Evolutionary conservation across 2,797 vertebrate genomes (phyloP), one percentile per base, ranked within the genome.

Genomic region (Epinephelus awoara): DNA sequence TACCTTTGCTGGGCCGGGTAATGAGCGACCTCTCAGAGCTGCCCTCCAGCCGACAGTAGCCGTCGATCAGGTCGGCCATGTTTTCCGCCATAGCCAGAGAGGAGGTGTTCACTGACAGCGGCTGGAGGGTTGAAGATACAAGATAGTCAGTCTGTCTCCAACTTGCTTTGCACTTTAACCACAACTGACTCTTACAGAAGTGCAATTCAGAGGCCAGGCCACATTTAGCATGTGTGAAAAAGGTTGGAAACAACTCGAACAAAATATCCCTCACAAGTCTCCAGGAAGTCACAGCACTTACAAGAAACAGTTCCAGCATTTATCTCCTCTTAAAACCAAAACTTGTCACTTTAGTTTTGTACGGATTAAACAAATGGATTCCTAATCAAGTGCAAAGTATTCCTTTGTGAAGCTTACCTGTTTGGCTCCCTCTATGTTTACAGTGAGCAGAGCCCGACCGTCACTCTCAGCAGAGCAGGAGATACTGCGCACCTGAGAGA

Each of bases 1-100:
- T 71, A 98, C 97, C 96, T 96, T 93, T 97, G 59, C 77, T 88
- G 5, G 93, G 88, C 51, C 85, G 91, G 34, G 89, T 0, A 14
- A 99, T 96, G 63, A 97, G 95, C 0, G 96, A 97, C 0, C 67
- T 90, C 13, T 95, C 92, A 0, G 89, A 77, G 1, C 80, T 83
- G 3, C 74, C 83, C 52, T 96, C 92, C 52, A 99, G 90, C 18
- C 97, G 94, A 83, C 97, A 98, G 93, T 98, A 97, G 5, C 98
- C 98, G 0, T 99, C 98, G 0, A 99, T 97, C 70, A 99, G 94
- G 90, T 99, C 96, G 0, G 96, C 97, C 98, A 99, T 98, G 94
- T 98, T 99, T 87, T 99, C 98, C 0, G 97, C 97, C 46, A 96
- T 93, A 0, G 97, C 95, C 85, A 97, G 85, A 5, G 97, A 97